Evolutionary conservation across 2,797 vertebrate species (phyloP).

Genomic region (Sebastiscus albofasciatus): DNA sequence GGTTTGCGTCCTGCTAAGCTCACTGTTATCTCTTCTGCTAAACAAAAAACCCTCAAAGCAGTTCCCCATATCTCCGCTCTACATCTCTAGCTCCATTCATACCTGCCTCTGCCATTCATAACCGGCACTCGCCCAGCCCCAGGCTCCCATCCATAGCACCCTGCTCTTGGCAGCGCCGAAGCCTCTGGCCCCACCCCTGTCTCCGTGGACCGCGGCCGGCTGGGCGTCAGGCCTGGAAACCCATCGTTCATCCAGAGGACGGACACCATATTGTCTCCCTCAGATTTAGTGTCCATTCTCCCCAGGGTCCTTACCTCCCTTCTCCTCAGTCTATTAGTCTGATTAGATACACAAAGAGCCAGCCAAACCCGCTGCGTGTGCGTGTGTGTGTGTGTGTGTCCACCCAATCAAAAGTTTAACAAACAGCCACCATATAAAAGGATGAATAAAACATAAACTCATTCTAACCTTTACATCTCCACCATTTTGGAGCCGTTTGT

Average conservation of each 20-base stretch:
- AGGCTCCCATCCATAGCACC: constrained; percentile 20
- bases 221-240: constrained; percentile 70
- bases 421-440: constrained; percentile 52
- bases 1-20: not conserved
- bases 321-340: constrained; percentile 84
- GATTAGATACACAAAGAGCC: constrained; percentile 80
- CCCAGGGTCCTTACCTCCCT: constrained; percentile 72
- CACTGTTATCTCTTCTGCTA: not conserved
- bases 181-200: constrained; percentile 30
- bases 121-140: constrained; percentile 6
- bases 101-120: constrained; percentile 38
- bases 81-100: constrained; percentile 30
- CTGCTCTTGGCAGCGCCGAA: constrained; percentile 47
- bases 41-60: not conserved
- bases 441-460: constrained; percentile 70
- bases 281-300: constrained; percentile 82
- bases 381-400: constrained; percentile 25
- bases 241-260: constrained; percentile 79
- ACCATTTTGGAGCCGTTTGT: constrained; percentile 48
- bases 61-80: not conserved
- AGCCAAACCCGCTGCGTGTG: constrained; percentile 29
- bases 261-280: constrained; percentile 82
- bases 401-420: constrained; percentile 63
- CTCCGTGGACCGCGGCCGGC: constrained; percentile 42
- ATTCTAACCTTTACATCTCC: constrained; percentile 64